A percentile compares a stretch with the other conserved stretches of the same genome.
These are phyloP conservation scores for Netelia inedita DNA, from an alignment of 2,888 invertebrate species.

Conservation along the genomic window DNA sequence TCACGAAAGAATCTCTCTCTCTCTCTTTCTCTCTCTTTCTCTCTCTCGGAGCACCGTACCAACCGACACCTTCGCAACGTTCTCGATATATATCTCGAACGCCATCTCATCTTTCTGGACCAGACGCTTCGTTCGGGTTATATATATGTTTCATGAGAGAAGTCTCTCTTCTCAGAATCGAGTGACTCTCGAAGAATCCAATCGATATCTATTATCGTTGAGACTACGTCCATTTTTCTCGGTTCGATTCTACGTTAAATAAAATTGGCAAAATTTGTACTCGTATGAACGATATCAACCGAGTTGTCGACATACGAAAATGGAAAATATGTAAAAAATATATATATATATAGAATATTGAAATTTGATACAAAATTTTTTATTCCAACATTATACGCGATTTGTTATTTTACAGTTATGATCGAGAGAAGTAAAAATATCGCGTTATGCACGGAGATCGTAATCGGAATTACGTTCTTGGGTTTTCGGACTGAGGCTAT, in stretches of 20 bases:
- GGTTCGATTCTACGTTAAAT: neutral
- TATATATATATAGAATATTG: no score
- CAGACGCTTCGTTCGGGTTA: conserved; percentile 33
- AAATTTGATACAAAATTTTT: no score
- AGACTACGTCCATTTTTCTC: neutral
- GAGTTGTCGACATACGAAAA: no score
- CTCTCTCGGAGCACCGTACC: neutral
- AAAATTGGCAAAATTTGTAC: neutral
- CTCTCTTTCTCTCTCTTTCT: neutral
- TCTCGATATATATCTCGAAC: conserved; percentile 55
- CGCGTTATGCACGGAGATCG: no score
- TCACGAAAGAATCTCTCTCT: neutral
- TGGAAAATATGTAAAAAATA: no score
- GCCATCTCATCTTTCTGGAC: conserved; percentile 60
- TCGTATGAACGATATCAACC: neutral
- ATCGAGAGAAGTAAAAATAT: no score
- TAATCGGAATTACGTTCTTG: no score
- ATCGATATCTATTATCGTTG: conserved; percentile 11
- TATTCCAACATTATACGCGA: no score
- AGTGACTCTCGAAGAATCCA: conserved; percentile 12
- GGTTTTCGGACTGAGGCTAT: no score
- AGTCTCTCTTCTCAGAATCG: conserved; percentile 25
- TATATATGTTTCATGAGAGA: conserved; percentile 21
- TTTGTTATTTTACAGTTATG: no score
- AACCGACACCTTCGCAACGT: conserved; percentile 47